Percentiles rank a stretch among this genome's conserved stretches.
These are phyloP conservation scores for Saccostrea glomerata DNA, from an alignment of 1,140 invertebrate genomes.

Conservation along the genomic window DNA sequence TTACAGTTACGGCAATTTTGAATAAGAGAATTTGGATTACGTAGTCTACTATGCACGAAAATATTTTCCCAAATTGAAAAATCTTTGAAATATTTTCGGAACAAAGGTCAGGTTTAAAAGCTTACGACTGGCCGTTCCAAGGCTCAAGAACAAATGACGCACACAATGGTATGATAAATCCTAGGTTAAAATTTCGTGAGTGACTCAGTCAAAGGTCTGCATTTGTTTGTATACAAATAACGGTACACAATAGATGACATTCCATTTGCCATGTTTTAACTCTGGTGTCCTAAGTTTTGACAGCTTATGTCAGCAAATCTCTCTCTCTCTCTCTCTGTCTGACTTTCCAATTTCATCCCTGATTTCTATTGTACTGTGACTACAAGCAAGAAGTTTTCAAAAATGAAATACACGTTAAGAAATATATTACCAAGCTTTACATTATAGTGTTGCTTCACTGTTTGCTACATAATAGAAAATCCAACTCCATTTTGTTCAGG, in stretches of 20 bases:
- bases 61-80: conserved; percentile 22
- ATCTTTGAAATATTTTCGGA: conserved; percentile 25
- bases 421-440: too few relatives aligned
- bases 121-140: background rate
- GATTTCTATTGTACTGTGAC: too few relatives aligned
- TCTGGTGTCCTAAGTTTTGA: background rate
- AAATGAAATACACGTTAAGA: too few relatives aligned
- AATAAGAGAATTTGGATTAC: conserved; percentile 12
- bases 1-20: background rate
- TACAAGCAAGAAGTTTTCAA: too few relatives aligned
- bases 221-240: conserved; percentile 35
- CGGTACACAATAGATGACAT: background rate
- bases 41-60: background rate
- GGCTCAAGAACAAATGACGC: background rate
- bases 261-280: background rate
- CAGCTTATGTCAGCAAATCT: background rate
- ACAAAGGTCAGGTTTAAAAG: background rate
- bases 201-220: background rate
- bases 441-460: too few relatives aligned
- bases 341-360: background rate
- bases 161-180: conserved; percentile 17
- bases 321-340: conserved; percentile 16
- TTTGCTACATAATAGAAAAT: too few relatives aligned
- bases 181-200: background rate
- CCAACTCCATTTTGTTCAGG: too few relatives aligned